phyloP scores from a whole-genome alignment of 2,797 vertebrate species.

The Pagetopsis macropterus region DNA sequence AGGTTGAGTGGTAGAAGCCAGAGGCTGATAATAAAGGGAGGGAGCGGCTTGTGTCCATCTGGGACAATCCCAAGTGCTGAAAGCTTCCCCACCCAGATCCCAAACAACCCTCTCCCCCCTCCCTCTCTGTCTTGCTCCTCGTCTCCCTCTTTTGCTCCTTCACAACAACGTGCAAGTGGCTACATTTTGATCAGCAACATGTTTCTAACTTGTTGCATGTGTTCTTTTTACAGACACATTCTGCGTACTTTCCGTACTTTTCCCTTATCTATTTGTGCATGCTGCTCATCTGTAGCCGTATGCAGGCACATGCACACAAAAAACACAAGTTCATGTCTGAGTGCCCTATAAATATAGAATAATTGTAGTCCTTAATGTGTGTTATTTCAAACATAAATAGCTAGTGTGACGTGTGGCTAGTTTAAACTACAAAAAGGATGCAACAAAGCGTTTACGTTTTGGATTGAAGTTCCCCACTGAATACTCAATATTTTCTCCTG shows the following conservation, averaged over 20 bases:
- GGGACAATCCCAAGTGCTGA: constrained; percentile 78
- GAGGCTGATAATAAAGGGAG: constrained; percentile 79
- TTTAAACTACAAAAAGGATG: not conserved
- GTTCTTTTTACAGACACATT: constrained; percentile 1
- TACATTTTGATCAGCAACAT: constrained; percentile 30
- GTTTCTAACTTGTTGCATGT: constrained; percentile 29
- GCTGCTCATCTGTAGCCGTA: not conserved
- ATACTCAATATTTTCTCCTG: too few relatives aligned
- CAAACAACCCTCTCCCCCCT: constrained; percentile 61
- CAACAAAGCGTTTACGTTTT: not conserved
- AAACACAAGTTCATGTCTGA: not conserved
- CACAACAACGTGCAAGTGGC: constrained; percentile 35
- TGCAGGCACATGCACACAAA: not conserved
- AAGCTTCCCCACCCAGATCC: constrained; percentile 79
- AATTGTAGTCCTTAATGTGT: not conserved
- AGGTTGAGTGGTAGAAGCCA: constrained; percentile 42
- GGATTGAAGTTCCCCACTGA: not conserved
- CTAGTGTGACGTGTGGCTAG: not conserved
- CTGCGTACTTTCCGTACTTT: not conserved
- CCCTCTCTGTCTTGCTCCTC: constrained; percentile 2
- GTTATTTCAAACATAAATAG: not conserved
- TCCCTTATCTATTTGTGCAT: not conserved
- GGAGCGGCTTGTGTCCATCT: constrained; percentile 80
- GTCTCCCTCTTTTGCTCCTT: constrained; percentile 32
- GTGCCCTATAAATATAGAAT: not conserved